Evolutionary conservation across 2,113 vertebrate genomes (phyloP).

Genomic region (Austrofundulus limnaeus): DNA sequence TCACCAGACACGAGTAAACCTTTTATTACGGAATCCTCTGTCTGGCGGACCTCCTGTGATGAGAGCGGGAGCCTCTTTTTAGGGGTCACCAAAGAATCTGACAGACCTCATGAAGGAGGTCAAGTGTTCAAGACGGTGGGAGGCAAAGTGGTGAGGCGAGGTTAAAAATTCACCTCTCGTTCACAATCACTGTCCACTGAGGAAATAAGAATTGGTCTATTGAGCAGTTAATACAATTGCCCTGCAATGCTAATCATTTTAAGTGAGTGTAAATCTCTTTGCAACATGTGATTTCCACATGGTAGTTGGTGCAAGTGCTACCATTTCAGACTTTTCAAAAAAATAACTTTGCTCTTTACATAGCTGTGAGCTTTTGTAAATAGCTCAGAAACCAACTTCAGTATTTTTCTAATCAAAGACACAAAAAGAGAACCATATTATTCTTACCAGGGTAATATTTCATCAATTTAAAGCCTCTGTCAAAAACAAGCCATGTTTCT

Average conservation of each 20-base stretch:
- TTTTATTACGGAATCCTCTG: conserved; percentile 9
- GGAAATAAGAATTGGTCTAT: conserved; percentile 60
- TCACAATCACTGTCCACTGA: conserved; percentile 31
- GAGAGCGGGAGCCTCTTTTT: conserved; percentile 43
- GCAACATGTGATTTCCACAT: conserved; percentile 71
- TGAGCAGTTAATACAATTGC: conserved; percentile 68
- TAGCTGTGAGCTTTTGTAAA: conserved; percentile 22
- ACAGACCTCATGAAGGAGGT: conserved; percentile 58
- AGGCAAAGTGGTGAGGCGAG: conserved; percentile 27
- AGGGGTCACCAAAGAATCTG: conserved; percentile 41
- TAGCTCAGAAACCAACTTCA: conserved; percentile 19
- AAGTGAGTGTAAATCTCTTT: conserved; percentile 65
- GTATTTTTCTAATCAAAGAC: conserved; percentile 54
- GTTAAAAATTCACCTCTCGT: conserved; percentile 24
- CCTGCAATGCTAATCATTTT: conserved; percentile 58
- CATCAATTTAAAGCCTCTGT: conserved; percentile 47
- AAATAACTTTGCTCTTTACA: conserved; percentile 23
- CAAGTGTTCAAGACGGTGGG: conserved; percentile 44
- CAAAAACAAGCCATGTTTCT: no score
- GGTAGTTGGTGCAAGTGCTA: conserved; percentile 40
- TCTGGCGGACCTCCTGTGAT: conserved; percentile 44
- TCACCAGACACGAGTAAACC: conserved; percentile 9
- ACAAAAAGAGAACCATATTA: conserved; percentile 35
- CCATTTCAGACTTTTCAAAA: conserved; percentile 34
- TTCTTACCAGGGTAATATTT: conserved; percentile 52